Evolutionary conservation across 2,113 vertebrate species (phyloP).

Genomic region (Macquaria australasica): DNA sequence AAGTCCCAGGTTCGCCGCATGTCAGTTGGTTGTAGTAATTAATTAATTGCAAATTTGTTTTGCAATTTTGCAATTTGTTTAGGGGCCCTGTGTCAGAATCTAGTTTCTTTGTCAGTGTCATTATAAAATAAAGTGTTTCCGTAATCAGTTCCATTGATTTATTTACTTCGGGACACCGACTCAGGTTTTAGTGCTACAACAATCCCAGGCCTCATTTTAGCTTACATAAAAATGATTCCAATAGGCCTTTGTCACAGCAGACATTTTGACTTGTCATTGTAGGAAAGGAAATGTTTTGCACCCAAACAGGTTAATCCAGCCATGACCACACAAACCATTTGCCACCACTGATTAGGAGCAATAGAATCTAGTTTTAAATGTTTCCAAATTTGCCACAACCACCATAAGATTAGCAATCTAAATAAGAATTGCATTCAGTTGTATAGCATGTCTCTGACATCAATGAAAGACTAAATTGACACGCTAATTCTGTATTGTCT

Average conservation of each 20-base stretch:
- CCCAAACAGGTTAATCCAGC: not conserved
- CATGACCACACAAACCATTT: not conserved
- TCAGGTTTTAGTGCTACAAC: no score
- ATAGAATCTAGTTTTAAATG: not conserved
- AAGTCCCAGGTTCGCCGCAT: constrained; percentile 2
- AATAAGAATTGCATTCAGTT: not conserved
- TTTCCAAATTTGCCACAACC: not conserved
- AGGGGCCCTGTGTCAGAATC: not conserved
- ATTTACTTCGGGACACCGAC: no score
- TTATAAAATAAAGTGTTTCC: not conserved
- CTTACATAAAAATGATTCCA: not conserved
- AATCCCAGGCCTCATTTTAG: not conserved
- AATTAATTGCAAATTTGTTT: constrained; percentile 23
- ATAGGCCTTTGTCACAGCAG: not conserved
- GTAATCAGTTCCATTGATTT: not conserved
- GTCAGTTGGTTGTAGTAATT: constrained; percentile 22
- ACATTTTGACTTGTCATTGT: not conserved
- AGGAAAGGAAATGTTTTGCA: not conserved
- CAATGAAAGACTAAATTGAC: not conserved
- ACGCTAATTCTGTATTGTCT: not conserved
- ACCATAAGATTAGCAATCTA: not conserved
- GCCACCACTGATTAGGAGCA: not conserved
- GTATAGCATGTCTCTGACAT: not conserved
- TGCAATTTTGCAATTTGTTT: not conserved
- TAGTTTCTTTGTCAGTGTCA: not conserved